Base-by-base conservation (phyloP, 2,888 invertebrate species). In the Gasteruption jaculator region DNA sequence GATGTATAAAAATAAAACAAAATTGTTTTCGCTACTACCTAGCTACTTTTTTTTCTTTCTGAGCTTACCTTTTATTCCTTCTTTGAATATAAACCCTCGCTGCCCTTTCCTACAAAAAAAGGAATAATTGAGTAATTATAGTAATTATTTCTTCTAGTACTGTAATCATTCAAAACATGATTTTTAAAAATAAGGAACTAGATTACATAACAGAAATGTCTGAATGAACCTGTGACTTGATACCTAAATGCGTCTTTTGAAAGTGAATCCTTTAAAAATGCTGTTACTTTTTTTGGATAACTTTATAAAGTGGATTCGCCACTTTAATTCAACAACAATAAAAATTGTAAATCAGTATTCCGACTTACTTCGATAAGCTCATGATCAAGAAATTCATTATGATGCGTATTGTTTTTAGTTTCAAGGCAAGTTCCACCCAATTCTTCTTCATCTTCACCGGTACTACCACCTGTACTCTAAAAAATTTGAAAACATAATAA, bases 381-480 rank as follows among this genome's bases (percentile, higher is more conserved):
- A 49, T 63, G 61, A 53, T 66, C 65, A 49, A 68, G 56, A 46
- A 65, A 64, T 56, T 75, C 75, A 67, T 75, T 75, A 54, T 71
- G 73, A 39, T 70, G 64, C 34, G 74, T 75, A 61, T 76, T 76
- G 47, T 71, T 65, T 52, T 73, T 72, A 24, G 75, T 74, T 56
- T 74, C 74, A 45, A 71, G 63, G 41, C 70, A 70, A 52, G 68
- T 58, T 33, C 68, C 66, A 49, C 66, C 65, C 50, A 67, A 63
- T 54, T 72, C 71, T 54, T 72, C 74, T 53, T 76, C 76, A 54
- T 74, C 76, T 65, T 77, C 74, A 31, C 76, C 77, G 45, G 77
- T 78, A 59, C 77, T 78, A 63, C 76, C 74, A 45, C 78, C 78
- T 43, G 78, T 78, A 48, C 78, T 78, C 78, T 78, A 62, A 33